Evolutionary conservation across 2,888 invertebrate species (phyloP).

Genomic region (Atethmia centrago): DNA sequence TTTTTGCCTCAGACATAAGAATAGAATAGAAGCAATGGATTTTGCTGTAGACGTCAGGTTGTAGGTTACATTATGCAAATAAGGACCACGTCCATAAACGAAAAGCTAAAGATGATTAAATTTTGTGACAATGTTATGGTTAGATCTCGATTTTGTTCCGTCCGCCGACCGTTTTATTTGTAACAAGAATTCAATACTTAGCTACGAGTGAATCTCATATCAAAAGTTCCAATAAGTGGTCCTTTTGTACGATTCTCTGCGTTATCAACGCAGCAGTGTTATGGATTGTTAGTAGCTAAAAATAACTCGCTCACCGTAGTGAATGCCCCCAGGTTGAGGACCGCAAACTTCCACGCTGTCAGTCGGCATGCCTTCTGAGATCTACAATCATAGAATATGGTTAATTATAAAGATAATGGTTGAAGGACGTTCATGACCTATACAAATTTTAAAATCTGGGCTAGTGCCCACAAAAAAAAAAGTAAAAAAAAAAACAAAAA

Average conservation of each 20-base stretch:
- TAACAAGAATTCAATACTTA: background rate
- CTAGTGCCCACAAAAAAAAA: too few relatives aligned
- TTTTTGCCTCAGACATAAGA: too few relatives aligned
- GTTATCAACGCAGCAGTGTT: conserved; percentile 3
- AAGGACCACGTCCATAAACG: background rate
- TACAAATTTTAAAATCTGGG: too few relatives aligned
- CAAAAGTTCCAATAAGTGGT: background rate
- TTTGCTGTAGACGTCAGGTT: background rate
- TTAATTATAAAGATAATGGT: background rate
- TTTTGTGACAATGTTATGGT: background rate
- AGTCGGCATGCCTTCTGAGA: conserved; percentile 81
- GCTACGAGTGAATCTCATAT: background rate
- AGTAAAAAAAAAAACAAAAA: too few relatives aligned
- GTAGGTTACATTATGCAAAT: background rate
- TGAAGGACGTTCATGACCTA: background rate
- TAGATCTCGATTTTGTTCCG: background rate
- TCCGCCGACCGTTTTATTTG: background rate
- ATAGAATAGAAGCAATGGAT: background rate
- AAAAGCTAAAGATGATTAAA: background rate
- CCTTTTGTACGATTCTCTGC: conserved; percentile 6
- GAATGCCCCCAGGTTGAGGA: conserved; percentile 79
- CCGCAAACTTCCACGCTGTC: conserved; percentile 81
- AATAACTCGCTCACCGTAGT: conserved; percentile 75
- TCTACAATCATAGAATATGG: conserved; percentile 63
- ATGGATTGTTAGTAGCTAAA: conserved; percentile 42